phyloP scores from a whole-genome alignment of 2,113 vertebrate genomes.

The Chionis minor region DNA sequence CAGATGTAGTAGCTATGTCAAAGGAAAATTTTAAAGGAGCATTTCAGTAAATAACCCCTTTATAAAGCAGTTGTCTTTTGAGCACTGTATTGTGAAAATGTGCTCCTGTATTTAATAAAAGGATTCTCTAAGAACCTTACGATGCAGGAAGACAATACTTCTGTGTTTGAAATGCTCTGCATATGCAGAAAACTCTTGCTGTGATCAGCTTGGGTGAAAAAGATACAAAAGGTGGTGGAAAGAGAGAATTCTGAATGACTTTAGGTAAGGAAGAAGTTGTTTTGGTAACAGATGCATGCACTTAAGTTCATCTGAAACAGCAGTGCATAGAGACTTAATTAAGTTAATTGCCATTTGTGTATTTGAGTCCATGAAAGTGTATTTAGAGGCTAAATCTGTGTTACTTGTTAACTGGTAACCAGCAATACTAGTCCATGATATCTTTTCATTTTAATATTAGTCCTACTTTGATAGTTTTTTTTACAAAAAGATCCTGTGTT shows the following conservation, averaged over 20 bases:
- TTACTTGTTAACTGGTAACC: neutral
- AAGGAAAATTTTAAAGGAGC: neutral
- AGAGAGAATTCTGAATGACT: neutral
- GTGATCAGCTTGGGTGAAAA: neutral
- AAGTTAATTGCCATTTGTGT: neutral
- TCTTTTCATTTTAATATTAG: neutral
- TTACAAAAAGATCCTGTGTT: neutral
- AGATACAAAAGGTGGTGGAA: neutral
- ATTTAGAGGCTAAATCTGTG: neutral
- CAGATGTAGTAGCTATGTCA: neutral
- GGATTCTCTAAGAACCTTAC: neutral
- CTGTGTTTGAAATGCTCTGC: neutral
- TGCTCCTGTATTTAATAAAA: neutral
- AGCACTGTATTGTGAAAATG: neutral
- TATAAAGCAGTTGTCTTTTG: neutral
- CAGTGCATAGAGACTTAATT: neutral
- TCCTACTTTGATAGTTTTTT: neutral
- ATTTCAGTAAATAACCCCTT: neutral
- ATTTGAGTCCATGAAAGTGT: neutral
- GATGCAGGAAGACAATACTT: neutral
- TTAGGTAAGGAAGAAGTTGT: neutral
- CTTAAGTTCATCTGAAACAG: neutral
- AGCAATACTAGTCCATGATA: neutral
- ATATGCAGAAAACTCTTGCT: neutral
- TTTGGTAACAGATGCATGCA: neutral